phyloP scores from a whole-genome alignment of 2,888 invertebrate species.

The Deilephila elpenor region DNA sequence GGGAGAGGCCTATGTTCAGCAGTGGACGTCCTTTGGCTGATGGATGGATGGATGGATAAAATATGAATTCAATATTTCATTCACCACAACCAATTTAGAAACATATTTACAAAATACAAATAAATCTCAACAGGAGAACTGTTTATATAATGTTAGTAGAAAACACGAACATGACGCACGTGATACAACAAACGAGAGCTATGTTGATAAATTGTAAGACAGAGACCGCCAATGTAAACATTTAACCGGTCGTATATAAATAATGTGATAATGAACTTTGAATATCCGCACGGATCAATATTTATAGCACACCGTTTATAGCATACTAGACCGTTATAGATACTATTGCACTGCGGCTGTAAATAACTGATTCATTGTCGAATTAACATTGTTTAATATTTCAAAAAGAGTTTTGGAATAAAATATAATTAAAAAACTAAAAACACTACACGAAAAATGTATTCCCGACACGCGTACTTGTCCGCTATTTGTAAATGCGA shows the following conservation, averaged over 20 bases:
- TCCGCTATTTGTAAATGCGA: slow-evolving; percentile 4
- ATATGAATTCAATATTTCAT: too few species aligned
- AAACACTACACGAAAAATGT: background rate
- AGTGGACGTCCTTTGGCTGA: too few species aligned
- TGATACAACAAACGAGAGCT: background rate
- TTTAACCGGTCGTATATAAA: slow-evolving; percentile 28
- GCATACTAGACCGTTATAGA: background rate
- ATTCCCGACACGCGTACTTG: background rate
- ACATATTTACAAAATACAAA: too few species aligned
- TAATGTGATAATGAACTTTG: slow-evolving; percentile 1
- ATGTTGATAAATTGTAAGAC: slow-evolving; percentile 2
- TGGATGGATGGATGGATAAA: too few species aligned
- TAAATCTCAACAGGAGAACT: too few species aligned
- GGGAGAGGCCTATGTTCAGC: too few species aligned
- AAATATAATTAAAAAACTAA: background rate
- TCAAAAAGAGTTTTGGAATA: background rate
- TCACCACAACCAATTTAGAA: too few species aligned
- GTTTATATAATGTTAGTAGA: background rate
- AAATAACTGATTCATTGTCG: background rate
- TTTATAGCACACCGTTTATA: background rate
- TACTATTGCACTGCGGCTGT: too few species aligned
- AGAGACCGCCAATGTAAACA: slow-evolving; percentile 29
- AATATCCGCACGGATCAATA: background rate
- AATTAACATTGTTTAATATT: background rate
- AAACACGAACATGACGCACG: background rate